Conservation (phyloP, 2,797 vertebrate species). For the Notamacropus eugenii region DNA sequence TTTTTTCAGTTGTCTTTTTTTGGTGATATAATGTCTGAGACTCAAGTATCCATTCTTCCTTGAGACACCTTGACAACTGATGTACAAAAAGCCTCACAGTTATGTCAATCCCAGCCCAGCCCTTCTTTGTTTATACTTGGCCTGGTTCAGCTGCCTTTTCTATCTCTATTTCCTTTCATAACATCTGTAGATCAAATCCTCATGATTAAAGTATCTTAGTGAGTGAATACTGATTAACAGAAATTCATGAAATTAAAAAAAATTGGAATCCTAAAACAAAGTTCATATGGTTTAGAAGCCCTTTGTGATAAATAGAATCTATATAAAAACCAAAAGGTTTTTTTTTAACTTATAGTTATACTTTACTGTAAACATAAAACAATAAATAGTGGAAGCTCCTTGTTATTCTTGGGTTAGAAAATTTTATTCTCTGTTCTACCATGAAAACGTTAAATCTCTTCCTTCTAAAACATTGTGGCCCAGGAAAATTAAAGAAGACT, state of each 20-base stretch:
- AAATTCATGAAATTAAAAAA: background rate
- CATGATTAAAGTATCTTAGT: background rate
- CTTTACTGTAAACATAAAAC: background rate
- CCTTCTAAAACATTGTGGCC: background rate
- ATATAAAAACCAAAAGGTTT: conserved; percentile 22
- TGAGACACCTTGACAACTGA: background rate
- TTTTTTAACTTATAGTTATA: background rate
- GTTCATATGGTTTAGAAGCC: background rate
- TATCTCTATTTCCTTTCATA: background rate
- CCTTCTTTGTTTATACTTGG: background rate
- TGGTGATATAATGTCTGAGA: background rate
- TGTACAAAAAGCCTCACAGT: background rate
- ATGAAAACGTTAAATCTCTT: background rate
- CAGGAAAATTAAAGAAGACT: background rate
- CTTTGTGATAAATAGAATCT: conserved; percentile 1
- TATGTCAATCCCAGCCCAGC: background rate
- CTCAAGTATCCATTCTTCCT: background rate
- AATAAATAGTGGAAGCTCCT: background rate
- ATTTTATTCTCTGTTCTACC: background rate
- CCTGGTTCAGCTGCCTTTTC: background rate
- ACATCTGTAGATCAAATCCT: background rate
- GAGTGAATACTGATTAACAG: conserved; percentile 3
- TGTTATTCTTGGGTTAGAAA: background rate
- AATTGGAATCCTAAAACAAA: background rate
- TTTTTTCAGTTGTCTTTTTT: background rate